Evolutionary conservation across 2,113 vertebrate genomes (phyloP).

Genomic region (Atractosteus spatula): DNA sequence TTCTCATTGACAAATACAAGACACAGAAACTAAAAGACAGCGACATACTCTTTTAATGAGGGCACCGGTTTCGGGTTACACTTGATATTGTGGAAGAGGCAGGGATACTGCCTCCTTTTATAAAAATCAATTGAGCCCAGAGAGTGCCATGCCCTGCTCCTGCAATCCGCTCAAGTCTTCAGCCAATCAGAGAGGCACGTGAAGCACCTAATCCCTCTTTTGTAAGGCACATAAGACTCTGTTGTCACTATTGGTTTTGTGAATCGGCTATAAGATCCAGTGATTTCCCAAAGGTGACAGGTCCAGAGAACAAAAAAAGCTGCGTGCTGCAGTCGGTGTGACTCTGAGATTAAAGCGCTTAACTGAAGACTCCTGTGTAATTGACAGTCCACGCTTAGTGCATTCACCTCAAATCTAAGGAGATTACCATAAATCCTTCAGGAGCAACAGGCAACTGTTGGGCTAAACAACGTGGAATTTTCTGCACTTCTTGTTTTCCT

Average conservation of each 20-base stretch:
- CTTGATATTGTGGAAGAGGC: constrained; percentile 56
- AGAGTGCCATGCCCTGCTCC: constrained; percentile 72
- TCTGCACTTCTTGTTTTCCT: not conserved
- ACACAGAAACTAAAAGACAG: not conserved
- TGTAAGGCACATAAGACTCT: constrained; percentile 81
- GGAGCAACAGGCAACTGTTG: constrained; percentile 67
- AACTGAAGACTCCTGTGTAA: constrained; percentile 72
- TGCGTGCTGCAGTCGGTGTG: constrained; percentile 50
- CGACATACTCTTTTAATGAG: not conserved
- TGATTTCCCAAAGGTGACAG: constrained; percentile 88
- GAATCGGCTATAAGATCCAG: constrained; percentile 83
- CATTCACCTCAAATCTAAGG: constrained; percentile 64
- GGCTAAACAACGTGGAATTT: constrained; percentile 47
- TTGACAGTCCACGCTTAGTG: constrained; percentile 71
- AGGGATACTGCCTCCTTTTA: constrained; percentile 62
- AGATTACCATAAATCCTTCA: constrained; percentile 71
- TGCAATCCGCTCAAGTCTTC: constrained; percentile 88
- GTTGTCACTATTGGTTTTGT: constrained; percentile 88
- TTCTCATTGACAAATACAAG: too few species aligned
- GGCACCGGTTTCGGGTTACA: constrained; percentile 36
- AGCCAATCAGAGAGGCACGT: constrained; percentile 87
- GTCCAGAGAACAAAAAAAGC: constrained; percentile 66
- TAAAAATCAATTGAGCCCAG: constrained; percentile 76
- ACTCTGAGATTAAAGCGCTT: constrained; percentile 70
- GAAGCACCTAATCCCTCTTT: constrained; percentile 88